A percentile compares a stretch with the other conserved stretches of the same genome.
Evolutionary conservation across 2,113 vertebrate genomes (phyloP).

Genomic region (Podiceps cristatus): DNA sequence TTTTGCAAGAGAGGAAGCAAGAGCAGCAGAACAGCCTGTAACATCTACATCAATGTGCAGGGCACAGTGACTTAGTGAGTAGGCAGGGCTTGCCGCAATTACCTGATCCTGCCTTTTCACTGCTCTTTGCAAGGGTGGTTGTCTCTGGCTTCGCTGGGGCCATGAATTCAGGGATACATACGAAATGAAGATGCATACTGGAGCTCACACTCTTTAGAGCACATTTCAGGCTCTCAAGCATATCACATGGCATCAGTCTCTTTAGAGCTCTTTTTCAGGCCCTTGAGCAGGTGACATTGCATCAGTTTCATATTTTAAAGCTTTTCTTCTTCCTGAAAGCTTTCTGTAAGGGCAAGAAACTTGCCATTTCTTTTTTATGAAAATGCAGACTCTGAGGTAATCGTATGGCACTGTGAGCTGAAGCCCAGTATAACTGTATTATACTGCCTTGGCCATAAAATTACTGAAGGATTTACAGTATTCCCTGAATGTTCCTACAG

Average conservation of each 20-base stretch:
- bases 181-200: neutral
- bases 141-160: neutral
- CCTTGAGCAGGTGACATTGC: neutral
- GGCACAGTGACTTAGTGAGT: neutral
- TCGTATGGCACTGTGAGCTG: neutral
- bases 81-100: neutral
- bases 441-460: neutral
- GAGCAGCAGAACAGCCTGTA: neutral
- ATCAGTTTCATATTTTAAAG: neutral
- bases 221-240: neutral
- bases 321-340: neutral
- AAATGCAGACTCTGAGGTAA: conserved; percentile 14
- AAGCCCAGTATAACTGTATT: neutral
- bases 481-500: neutral
- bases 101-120: neutral
- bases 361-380: neutral
- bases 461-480: conserved; percentile 11
- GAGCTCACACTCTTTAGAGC: neutral
- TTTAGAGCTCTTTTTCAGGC: conserved; percentile 4
- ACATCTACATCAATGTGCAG: neutral
- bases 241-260: neutral
- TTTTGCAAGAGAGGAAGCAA: neutral
- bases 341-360: neutral
- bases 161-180: neutral
- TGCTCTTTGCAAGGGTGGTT: neutral